phyloP scores from a whole-genome alignment of 2,888 invertebrate species.

The Troides oblongomaculatus region DNA sequence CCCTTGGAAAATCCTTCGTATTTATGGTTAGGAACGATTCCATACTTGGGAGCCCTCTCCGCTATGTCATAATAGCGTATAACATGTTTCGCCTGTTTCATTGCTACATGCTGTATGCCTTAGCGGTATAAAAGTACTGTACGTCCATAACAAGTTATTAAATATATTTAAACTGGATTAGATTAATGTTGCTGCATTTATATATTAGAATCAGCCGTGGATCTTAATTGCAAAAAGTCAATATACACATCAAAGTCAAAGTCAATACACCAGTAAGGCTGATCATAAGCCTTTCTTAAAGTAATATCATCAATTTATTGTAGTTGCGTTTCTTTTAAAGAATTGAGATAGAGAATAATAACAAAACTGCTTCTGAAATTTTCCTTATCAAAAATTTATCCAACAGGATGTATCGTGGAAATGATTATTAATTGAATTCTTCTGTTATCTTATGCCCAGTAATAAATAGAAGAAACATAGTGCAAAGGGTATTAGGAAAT shows the following conservation, averaged over 20 bases:
- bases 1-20: constrained; percentile 13
- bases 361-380: no score
- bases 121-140: constrained; percentile 24
- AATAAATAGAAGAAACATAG: no score
- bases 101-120: constrained; percentile 4
- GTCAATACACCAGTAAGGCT: not conserved
- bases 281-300: not conserved
- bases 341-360: no score
- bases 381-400: no score
- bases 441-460: no score
- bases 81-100: constrained; percentile 26
- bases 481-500: no score
- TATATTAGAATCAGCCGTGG: not conserved
- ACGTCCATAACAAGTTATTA: not conserved
- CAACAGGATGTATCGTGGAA: no score
- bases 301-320: no score
- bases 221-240: not conserved
- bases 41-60: constrained; percentile 21
- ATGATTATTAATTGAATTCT: no score
- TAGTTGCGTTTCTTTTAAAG: no score
- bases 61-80: constrained; percentile 26
- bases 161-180: not conserved
- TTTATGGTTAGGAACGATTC: constrained; percentile 15
- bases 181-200: not conserved
- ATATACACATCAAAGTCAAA: not conserved